Base-by-base conservation (phyloP, 2,888 invertebrate species). In the Hyposoter didymator region DNA sequence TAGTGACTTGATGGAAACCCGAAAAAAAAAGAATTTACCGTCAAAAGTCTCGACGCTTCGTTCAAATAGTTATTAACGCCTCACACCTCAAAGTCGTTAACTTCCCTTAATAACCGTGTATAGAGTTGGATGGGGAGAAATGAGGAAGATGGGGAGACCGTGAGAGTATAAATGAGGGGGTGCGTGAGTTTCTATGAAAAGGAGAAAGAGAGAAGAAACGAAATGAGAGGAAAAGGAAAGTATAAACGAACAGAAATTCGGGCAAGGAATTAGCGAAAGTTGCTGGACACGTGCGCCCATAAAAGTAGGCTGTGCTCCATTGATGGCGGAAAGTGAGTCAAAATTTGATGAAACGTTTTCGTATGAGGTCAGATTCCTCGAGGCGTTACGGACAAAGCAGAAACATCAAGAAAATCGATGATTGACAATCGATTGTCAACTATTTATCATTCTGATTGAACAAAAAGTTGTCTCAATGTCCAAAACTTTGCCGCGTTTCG, bases 281-380 rank as follows among this genome's bases (percentile, higher is more conserved):
- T 83, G 64, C 81, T 43, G 81, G 85, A 84, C 87, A 87, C 87
- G 87, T 72, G 69, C 81, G 47, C 32, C 52, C 81, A 72, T 85
- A 84, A 85, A 85, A 87, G 62, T 62, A 70, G 47, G 69, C 52
- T 64, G 78, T 84, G 84, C 78, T 85, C 85, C 84, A 85, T 87
- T 84, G 70, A 55, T 43, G 84, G 70, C 39, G 12, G 74, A 73
- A 74, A 83, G 75, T 80, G 55, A 76, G 70, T 69, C 52, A 84
- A 83, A 82, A 86, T 81, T 80, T 81, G 78, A 72, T 76, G 78
- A 80, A 81, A 78, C 49, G 74, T 59, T 78, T 39, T 73, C 39
- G 47, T 45, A 32, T 6, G 62, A 69, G 55, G 75, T 35, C 79
- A 55, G 43, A 66, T 17, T 47, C 28, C 19, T 59, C 22, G 55